These are phyloP conservation scores for Drosophila trapezifrons DNA, from an alignment of 1,140 invertebrate species.

Conservation along the genomic window DNA sequence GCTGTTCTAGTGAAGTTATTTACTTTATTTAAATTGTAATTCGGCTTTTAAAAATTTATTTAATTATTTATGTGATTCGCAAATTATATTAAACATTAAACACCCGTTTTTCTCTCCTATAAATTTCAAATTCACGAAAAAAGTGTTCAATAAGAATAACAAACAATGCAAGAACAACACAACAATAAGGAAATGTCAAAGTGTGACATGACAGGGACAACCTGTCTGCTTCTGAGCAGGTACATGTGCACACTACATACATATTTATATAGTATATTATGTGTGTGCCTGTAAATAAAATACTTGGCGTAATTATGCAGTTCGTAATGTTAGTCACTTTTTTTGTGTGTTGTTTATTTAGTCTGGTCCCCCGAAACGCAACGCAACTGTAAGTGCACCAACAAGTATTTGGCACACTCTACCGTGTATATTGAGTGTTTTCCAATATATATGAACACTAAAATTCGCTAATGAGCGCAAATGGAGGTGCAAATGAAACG, in stretches of 20 bases:
- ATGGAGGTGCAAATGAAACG: constrained; percentile 42
- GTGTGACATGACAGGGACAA: constrained; percentile 66
- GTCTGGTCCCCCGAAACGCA: constrained; percentile 5
- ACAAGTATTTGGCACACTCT: constrained; percentile 35
- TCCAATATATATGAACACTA: constrained; percentile 30
- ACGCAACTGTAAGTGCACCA: neutral
- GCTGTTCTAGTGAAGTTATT: no score
- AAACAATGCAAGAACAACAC: constrained; percentile 34
- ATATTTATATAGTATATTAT: neutral
- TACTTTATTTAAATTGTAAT: no score
- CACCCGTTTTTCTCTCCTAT: neutral
- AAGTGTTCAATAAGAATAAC: neutral
- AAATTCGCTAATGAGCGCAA: constrained; percentile 34
- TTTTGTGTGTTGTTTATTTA: constrained; percentile 9
- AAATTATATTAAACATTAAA: neutral
- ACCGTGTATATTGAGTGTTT: constrained; percentile 23
- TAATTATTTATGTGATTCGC: no score
- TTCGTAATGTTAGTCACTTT: constrained; percentile 5
- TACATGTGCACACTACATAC: constrained; percentile 9
- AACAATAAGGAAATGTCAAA: constrained; percentile 61
- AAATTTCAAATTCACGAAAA: neutral
- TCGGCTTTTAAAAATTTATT: no score
- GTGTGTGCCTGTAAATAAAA: constrained; percentile 5
- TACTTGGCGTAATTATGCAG: constrained; percentile 17
- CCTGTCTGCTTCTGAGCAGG: constrained; percentile 49